Base-by-base conservation (phyloP, 2,888 invertebrate species). In the Odontocolon sp. region DNA sequence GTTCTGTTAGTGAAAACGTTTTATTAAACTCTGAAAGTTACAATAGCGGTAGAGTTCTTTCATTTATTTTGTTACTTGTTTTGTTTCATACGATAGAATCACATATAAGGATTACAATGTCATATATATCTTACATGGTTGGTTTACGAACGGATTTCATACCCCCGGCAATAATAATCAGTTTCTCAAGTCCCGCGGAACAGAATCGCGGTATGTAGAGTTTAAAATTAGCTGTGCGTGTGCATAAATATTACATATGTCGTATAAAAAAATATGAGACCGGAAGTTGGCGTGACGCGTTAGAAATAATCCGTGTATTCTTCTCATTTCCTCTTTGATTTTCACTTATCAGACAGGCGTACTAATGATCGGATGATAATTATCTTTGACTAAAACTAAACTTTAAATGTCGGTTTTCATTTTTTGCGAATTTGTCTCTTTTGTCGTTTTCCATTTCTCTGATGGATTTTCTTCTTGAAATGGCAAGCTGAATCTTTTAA, bases 21-120 rank as follows among this genome's bases (percentile, higher is more conserved):
- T 87, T 87, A 87, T 88, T 87, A 87, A 88, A 87, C 87, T 87
- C 85, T 87, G 87, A 86, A 87, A 88, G 87, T 87, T 88, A 87
- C 87, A 88, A 88, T 87, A 88, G 87, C 85, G 78, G 85, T 87
- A 87, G 86, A 87, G 84, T 85, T 85, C 56, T 78, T 82, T 81
- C 54, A 70, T 80, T 59, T 73, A 61, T 64, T 23, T 63, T 68
- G 54, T 50, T 26, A 9, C 23, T 66, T 56, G 67, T 69, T 50
- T 64, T 50, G 21, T 69, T 73, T 64, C 54, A 68, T 78, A 80
- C 77, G 75, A 74, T 78, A 80, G 79, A 80, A 81, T 82, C 79
- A 82, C 81, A 86, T 85, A 86, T 76, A 86, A 72, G 80, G 83
- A 76, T 85, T 84, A 84, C 80, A 83, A 81, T 82, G 79, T 71